A percentile compares a stretch with the other conserved stretches of the same genome.
Evolutionary conservation across 2,888 invertebrate genomes (phyloP).

Genomic region (Leucozona laternaria): DNA sequence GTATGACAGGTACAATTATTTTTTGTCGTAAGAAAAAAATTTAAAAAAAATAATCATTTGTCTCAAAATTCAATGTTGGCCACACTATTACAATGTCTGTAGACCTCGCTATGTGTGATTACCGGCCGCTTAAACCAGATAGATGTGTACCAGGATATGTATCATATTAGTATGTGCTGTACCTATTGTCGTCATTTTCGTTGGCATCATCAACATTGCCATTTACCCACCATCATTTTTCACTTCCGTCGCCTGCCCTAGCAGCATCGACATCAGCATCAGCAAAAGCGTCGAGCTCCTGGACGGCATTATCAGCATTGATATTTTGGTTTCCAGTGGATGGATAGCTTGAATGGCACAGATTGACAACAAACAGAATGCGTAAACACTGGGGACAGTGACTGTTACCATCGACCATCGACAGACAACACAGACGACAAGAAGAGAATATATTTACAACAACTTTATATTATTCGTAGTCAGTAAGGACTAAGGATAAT

Average conservation of each 20-base stretch:
- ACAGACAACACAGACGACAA: neutral
- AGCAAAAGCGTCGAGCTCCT: slow-evolving; percentile 25
- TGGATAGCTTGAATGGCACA: slow-evolving; percentile 61
- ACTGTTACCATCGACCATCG: slow-evolving; percentile 37
- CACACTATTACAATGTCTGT: neutral
- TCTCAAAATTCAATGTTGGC: neutral
- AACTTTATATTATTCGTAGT: slow-evolving; percentile 43
- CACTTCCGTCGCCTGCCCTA: neutral
- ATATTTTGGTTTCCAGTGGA: slow-evolving; percentile 65
- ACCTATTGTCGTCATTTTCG: slow-evolving; percentile 60
- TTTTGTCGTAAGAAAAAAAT: too few species aligned
- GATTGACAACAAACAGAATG: slow-evolving; percentile 74
- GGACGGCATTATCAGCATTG: slow-evolving; percentile 59
- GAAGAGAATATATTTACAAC: slow-evolving; percentile 27
- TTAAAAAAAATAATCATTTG: too few species aligned
- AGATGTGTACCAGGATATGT: slow-evolving; percentile 41
- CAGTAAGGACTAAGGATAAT: slow-evolving; percentile 51
- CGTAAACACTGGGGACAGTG: slow-evolving; percentile 61
- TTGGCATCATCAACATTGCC: slow-evolving; percentile 60
- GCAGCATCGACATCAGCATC: neutral
- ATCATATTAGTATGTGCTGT: neutral
- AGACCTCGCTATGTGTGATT: slow-evolving; percentile 48
- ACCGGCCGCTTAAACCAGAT: slow-evolving; percentile 65
- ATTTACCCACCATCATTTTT: slow-evolving; percentile 20
- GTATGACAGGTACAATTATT: too few species aligned